Conservation (phyloP, 2,797 vertebrate species). For the Spondyliosoma cantharus region DNA sequence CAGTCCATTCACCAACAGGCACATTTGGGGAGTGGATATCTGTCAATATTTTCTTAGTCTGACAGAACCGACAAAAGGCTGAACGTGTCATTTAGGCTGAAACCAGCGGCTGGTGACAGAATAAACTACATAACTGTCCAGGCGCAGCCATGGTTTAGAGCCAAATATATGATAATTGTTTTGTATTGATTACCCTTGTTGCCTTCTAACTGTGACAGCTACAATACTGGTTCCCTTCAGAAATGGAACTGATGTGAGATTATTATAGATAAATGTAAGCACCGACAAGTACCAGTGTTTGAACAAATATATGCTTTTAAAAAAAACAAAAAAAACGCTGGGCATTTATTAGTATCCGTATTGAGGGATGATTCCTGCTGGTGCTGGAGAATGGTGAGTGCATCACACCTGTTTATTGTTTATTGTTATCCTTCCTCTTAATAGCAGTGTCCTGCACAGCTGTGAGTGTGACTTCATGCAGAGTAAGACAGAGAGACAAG, state of each 20-base stretch:
- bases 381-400: neutral
- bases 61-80: neutral
- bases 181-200: neutral
- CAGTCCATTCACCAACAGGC: neutral
- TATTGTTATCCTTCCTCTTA: neutral
- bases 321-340: neutral
- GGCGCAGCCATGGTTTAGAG: neutral
- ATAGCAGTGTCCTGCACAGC: neutral
- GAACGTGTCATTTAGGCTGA: neutral
- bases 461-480: neutral
- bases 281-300: neutral
- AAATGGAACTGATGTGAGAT: neutral
- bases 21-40: neutral
- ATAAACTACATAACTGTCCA: neutral
- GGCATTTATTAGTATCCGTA: neutral
- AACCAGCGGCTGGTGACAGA: neutral
- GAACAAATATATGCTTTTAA: neutral
- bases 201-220: neutral
- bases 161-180: neutral
- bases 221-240: neutral
- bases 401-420: neutral
- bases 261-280: neutral
- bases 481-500: neutral
- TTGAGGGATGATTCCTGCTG: neutral
- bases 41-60: neutral